Evolutionary conservation across 2,113 vertebrate genomes (phyloP), one percentile per base, ranked within the genome.

Genomic region (Tychaedon coryphoeus): DNA sequence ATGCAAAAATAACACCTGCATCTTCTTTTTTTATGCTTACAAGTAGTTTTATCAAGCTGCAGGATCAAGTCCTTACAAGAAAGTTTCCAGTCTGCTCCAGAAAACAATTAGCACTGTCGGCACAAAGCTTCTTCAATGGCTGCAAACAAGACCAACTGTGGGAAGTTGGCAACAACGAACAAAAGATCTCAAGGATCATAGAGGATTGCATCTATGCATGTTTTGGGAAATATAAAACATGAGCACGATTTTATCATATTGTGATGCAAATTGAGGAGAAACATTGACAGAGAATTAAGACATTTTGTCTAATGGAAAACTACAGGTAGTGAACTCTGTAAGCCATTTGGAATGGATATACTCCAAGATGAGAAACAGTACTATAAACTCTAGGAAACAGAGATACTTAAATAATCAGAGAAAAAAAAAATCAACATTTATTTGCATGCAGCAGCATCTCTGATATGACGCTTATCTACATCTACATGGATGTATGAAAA

Each of bases 321-420:
- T 64, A 75, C 34, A 86, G 45, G 19, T 79, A 93, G 84, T 58
- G 38, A 93, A 81, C 64, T 78, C 72, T 77, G 51, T 65, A 51
- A 96, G 84, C 74, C 62, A 78, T 91, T 97, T 89, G 92, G 82
- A 97, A 96, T 19, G 47, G 33, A 89, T 29, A 92, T 75, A 88
- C 45, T 65, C 83, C 84, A 79, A 95, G 72, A 96, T 13, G 18
- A 69, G n/a, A 62, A 70, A 70, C 12, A 76, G 42, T 43, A 83
- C 15, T 34, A 45, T 56, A 28, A 91, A 73, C 33, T 70, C 66
- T 17, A 26, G 25, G 29, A 89, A 89, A 70, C 0, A 61, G 24
- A 78, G 25, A 56, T 29, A 71, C 25, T 60, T 67, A 40, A 78
- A 66, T 51, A 79, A 67, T 28, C 12, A 66, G 48, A 81, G 20